Percentiles rank a stretch among this genome's conserved stretches.
phyloP scores from a whole-genome alignment of 2,888 invertebrate genomes.

The Cosmia pyralina region DNA sequence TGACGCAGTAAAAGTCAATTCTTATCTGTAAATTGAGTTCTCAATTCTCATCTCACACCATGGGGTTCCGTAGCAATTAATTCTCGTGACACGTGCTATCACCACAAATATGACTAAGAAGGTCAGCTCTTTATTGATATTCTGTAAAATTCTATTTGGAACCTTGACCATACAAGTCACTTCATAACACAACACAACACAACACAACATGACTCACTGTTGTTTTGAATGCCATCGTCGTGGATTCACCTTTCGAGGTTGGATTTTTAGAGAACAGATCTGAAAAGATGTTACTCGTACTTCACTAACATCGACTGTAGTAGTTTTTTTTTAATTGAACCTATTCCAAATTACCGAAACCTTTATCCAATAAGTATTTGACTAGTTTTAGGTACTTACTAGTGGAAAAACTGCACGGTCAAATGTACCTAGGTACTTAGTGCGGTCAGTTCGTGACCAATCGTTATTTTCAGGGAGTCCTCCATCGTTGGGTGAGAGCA shows the following conservation, averaged over 20 bases:
- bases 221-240: background rate
- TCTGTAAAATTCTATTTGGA: too few species aligned
- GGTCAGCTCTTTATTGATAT: slow-evolving; percentile 14
- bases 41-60: slow-evolving; percentile 31
- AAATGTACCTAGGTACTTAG: background rate
- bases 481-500: background rate
- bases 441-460: background rate
- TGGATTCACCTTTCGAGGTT: background rate
- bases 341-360: background rate
- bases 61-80: slow-evolving; percentile 53
- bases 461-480: slow-evolving; percentile 3
- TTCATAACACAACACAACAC: background rate
- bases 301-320: background rate
- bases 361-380: too few species aligned
- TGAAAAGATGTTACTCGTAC: background rate
- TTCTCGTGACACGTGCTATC: slow-evolving; percentile 37
- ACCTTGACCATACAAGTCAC: too few species aligned
- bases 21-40: slow-evolving; percentile 59
- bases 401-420: background rate
- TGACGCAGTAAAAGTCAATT: slow-evolving; percentile 41
- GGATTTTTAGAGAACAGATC: too few species aligned
- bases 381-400: background rate
- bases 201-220: too few species aligned
- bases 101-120: slow-evolving; percentile 16
- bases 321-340: background rate